These are phyloP conservation scores for Rotaria socialis DNA, from an alignment of 2,888 invertebrate genomes.

Conservation along the genomic window DNA sequence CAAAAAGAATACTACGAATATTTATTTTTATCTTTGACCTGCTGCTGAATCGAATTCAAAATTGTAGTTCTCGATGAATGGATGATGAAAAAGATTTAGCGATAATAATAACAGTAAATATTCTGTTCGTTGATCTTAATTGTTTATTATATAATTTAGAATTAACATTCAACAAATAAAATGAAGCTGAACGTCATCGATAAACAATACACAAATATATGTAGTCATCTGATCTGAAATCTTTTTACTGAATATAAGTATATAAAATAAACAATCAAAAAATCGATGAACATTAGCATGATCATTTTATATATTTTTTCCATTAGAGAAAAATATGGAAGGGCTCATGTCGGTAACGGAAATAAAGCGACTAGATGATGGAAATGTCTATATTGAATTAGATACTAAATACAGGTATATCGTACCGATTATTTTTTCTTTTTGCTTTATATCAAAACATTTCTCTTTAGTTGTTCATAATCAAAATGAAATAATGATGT, in stretches of 20 bases:
- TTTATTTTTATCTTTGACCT: conserved; percentile 31
- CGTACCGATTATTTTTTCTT: too few relatives aligned
- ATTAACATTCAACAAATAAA: conserved; percentile 45
- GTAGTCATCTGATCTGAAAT: conserved; percentile 72
- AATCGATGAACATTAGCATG: conserved; percentile 55
- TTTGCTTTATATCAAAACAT: too few relatives aligned
- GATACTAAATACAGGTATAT: neutral
- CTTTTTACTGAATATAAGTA: conserved; percentile 78
- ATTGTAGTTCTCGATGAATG: conserved; percentile 39
- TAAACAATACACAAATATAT: conserved; percentile 68
- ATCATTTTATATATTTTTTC: too few relatives aligned
- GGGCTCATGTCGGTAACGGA: too few relatives aligned
- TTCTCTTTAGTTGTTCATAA: too few relatives aligned
- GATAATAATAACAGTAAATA: conserved; percentile 36
- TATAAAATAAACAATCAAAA: conserved; percentile 58
- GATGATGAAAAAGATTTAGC: conserved; percentile 28
- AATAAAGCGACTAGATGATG: neutral
- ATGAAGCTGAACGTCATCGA: conserved; percentile 40
- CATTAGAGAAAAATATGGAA: too few relatives aligned
- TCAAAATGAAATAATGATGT: too few relatives aligned
- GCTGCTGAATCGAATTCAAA: conserved; percentile 39
- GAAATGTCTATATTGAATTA: neutral
- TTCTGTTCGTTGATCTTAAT: conserved; percentile 39
- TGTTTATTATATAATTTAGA: conserved; percentile 36
- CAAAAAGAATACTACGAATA: neutral